Base-by-base conservation (phyloP, 2,113 vertebrate species). In the Paralichthys olivaceus region DNA sequence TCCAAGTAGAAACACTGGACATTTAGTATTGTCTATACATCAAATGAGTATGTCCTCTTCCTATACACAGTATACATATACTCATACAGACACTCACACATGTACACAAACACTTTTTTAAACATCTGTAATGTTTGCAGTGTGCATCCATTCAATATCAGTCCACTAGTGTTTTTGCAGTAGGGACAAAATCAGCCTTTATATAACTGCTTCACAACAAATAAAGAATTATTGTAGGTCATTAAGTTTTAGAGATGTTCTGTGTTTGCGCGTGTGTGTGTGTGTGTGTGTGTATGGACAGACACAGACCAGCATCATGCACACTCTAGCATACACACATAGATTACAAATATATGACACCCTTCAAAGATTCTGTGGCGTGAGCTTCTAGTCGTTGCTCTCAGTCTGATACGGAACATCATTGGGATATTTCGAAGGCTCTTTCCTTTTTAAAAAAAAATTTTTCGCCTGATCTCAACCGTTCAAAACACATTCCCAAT, bases 1-100 rank as follows among this genome's bases (percentile, higher is more conserved):
- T 92, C 91, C 77, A 87, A 86, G 84, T 88, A 92, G 94, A 96
- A 97, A 97, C 96, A 97, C 95, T 96, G 95, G 96, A 98, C 95
- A 96, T 92, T 95, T 85, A 93, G 83, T 83, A 79, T 78, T 49
- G 63, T 75, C 84, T 87, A 69, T 83, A 84, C 25, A 82, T 80
- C 53, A 86, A 86, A 78, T 84, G 72, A 89, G 69, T 86, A 85
- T 69, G 82, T 84, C 62, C 65, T 82, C 84, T 85, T 90, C 72
- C 86, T 88, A 81, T 87, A 90, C 78, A 90, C 72, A 79, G 67
- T 84, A 80, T 78, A 82, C 80, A 91, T 58, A 90, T 75, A 77
- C 61, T 71, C 79, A 64, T 77, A 80, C 69, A 80, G 77, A 81
- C 60, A 82, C 66, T 70, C 60, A 80, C 73, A 69, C 62, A 70